Evolutionary conservation across 2,113 vertebrate species (phyloP), one percentile per base, ranked within the genome.

Genomic region (Geococcyx californianus): DNA sequence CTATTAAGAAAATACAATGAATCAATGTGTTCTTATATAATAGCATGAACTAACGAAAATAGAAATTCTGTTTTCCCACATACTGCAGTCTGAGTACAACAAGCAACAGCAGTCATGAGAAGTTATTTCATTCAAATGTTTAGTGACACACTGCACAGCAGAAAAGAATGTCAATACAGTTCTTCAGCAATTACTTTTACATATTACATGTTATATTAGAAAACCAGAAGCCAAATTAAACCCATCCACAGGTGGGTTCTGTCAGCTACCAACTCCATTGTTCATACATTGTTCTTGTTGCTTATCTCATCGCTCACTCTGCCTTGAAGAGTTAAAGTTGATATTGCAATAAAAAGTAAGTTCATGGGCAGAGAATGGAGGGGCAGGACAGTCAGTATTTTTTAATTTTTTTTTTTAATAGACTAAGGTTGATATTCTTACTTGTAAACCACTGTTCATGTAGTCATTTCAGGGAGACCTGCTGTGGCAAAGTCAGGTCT

Each of bases 311-410:
- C 23, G 69, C 5, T 7, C 3, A 52, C 1, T 0, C 70, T 16
- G 44, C 14, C 8, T 24, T 6, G 0, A 52, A 55, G 6, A n/a
- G 29, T n/a, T 73, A 42, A 88, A 90, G 19, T 29, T 90, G 64
- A 34, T 36, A 4, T 62, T 81, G 9, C 24, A 42, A n/a, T 28
- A 91, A 24, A 66, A 84, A 38, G 21, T 38, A 69, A 54, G 13
- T 11, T 63, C 47, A 49, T 4, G 5, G 52, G 24, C 8, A 62
- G 19, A 7, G 3, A 13, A 2, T 8, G 13, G 4, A 8, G 11
- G 4, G 4, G 14, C 13, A 84, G 23, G 13, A 54, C 3, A 33
- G 29, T 17, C 3, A 1, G 8, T 12, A 6, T 5, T 13, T 44
- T 40, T 79, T 21, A 14, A 16, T 49, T n/a, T 1, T 33, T 29